These are phyloP conservation scores for Tiaroga cobitis DNA, from an alignment of 2,797 vertebrate genomes.

Conservation along the genomic window DNA sequence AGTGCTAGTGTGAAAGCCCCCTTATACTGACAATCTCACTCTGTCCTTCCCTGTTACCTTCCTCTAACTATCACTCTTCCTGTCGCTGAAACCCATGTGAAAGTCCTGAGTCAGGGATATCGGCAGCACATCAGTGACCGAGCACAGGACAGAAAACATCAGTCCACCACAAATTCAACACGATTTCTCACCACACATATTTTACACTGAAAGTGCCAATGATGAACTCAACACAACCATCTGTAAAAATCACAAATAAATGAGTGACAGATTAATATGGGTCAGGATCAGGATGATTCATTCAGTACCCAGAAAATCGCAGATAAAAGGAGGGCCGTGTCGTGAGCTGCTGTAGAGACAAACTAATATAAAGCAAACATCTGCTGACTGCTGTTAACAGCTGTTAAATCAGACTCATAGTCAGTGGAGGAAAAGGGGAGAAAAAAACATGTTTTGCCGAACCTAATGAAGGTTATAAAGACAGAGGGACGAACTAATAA, in stretches of 20 bases:
- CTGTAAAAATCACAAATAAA: slow-evolving; percentile 1
- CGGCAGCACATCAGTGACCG: slow-evolving; percentile 66
- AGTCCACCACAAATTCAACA: background rate
- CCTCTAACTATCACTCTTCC: slow-evolving; percentile 35
- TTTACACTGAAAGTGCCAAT: background rate
- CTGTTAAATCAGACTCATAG: background rate
- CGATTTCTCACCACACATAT: background rate
- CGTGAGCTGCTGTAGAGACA: slow-evolving; percentile 8
- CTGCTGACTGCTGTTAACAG: slow-evolving; percentile 26
- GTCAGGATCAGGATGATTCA: background rate
- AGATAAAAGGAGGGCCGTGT: background rate
- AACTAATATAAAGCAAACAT: background rate
- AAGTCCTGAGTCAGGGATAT: slow-evolving; percentile 72
- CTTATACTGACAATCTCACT: slow-evolving; percentile 29
- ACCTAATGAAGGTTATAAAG: slow-evolving; percentile 24
- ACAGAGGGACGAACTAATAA: background rate
- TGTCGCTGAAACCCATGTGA: slow-evolving; percentile 68
- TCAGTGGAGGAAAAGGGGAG: slow-evolving; percentile 5
- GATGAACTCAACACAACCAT: background rate
- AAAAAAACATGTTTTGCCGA: background rate
- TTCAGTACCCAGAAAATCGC: background rate
- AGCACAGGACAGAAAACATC: slow-evolving; percentile 52
- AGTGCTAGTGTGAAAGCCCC: too few relatives aligned
- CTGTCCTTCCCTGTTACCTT: slow-evolving; percentile 9
- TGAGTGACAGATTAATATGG: slow-evolving; percentile 18